These are phyloP conservation scores for Sesia apiformis DNA, from an alignment of 2,888 invertebrate genomes.

Conservation along the genomic window DNA sequence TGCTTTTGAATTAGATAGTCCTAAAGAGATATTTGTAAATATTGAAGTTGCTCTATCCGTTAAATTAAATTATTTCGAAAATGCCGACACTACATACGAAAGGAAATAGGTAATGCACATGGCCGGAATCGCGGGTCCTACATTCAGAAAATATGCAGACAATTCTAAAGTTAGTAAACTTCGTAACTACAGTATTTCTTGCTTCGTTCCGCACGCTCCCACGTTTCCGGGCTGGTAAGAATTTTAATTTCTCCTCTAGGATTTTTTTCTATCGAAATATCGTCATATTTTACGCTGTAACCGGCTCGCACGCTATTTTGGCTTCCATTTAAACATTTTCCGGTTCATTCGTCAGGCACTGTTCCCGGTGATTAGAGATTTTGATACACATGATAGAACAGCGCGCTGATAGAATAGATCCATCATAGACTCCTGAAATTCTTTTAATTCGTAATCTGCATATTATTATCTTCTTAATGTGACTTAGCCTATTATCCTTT, in stretches of 20 bases:
- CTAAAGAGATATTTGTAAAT: too few species aligned
- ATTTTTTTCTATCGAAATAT: conserved; percentile 40
- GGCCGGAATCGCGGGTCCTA: too few species aligned
- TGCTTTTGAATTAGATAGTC: too few species aligned
- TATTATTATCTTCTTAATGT: too few species aligned
- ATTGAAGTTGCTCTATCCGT: too few species aligned
- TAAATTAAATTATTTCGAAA: too few species aligned
- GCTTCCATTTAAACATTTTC: conserved; percentile 71
- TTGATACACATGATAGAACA: conserved; percentile 34
- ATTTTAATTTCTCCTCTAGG: conserved; percentile 45
- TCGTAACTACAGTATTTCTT: conserved; percentile 24
- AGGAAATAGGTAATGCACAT: too few species aligned
- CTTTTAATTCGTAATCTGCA: too few species aligned
- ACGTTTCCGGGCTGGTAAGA: conserved; percentile 46
- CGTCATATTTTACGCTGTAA: conserved; percentile 61
- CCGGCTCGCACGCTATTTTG: conserved; percentile 57
- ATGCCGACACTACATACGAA: too few species aligned
- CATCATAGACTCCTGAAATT: not conserved
- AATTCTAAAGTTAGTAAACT: conserved; percentile 45
- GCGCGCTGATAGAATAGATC: not conserved
- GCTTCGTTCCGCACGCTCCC: conserved; percentile 49
- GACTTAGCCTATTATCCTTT: too few species aligned
- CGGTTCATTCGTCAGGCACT: conserved; percentile 65
- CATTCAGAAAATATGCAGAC: conserved; percentile 17
- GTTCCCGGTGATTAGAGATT: conserved; percentile 57